Conservation (phyloP, 2,797 vertebrate genomes). For the Hapalemur alaotrensis region DNA sequence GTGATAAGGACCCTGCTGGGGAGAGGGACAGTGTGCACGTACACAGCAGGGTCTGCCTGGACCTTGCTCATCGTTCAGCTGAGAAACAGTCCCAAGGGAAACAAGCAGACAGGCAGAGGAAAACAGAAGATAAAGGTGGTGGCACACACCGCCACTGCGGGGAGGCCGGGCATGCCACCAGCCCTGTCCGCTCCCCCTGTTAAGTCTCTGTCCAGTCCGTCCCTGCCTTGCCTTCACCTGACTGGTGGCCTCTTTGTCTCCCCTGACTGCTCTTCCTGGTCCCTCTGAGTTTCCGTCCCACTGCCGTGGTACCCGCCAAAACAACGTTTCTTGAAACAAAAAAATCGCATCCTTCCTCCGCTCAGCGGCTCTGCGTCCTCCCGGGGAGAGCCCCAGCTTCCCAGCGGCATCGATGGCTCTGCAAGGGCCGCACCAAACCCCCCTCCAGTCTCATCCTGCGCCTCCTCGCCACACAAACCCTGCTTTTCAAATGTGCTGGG, state of each 20-base stretch:
- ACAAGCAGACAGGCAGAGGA: background rate
- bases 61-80: background rate
- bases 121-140: background rate
- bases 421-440: background rate
- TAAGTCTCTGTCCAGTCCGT: accelerated
- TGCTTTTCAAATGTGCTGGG: background rate
- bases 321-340: background rate
- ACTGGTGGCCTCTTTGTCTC: background rate
- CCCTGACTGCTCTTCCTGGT: background rate
- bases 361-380: background rate
- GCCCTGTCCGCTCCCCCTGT: background rate
- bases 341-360: background rate
- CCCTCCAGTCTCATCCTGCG: background rate
- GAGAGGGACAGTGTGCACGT: background rate
- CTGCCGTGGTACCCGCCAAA: background rate
- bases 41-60: background rate
- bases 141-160: background rate
- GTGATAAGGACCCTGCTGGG: accelerated
- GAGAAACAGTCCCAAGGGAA: background rate
- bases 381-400: no score
- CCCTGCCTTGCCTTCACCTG: background rate
- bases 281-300: background rate
- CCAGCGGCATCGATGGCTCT: background rate
- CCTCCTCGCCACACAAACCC: background rate
- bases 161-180: accelerated